phyloP scores from a whole-genome alignment of 2,888 invertebrate species.

The Noctua pronuba region DNA sequence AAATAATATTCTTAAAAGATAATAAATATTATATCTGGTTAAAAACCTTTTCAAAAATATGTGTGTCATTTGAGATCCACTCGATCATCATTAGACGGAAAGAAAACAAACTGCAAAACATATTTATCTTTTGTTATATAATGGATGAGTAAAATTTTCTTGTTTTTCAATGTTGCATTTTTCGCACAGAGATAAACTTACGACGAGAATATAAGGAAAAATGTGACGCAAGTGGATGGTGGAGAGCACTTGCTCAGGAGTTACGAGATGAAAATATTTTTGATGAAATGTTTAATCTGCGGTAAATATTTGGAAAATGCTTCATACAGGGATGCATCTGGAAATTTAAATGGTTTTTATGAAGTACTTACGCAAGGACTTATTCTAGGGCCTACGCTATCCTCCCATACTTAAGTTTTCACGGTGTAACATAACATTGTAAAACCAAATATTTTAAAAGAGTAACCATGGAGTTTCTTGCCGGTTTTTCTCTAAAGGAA shows the following conservation, averaged over 20 bases:
- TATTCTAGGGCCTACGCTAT: no score
- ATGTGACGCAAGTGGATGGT: not conserved
- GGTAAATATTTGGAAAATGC: not conserved
- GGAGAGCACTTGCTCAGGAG: conserved; percentile 13
- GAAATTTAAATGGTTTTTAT: no score
- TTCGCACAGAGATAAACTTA: conserved; percentile 19
- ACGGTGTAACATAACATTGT: no score
- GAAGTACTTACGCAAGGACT: no score
- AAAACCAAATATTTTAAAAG: no score
- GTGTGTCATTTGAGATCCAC: not conserved
- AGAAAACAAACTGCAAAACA: conserved; percentile 32
- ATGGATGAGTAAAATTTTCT: conserved; percentile 23
- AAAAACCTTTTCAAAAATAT: not conserved
- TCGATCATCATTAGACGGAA: conserved; percentile 31
- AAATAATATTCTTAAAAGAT: not conserved
- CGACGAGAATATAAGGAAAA: conserved; percentile 20
- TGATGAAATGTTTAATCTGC: not conserved
- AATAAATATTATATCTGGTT: not conserved
- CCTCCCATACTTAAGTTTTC: no score
- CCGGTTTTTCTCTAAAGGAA: no score
- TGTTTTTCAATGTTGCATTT: conserved; percentile 30
- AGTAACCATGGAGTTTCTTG: no score
- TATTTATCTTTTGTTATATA: conserved; percentile 27
- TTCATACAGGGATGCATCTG: no score
- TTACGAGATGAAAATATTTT: conserved; percentile 13